Percentiles rank a stretch among this genome's conserved stretches.
Evolutionary conservation across 2,888 invertebrate species (phyloP).

Genomic region (Escarpia spicata): DNA sequence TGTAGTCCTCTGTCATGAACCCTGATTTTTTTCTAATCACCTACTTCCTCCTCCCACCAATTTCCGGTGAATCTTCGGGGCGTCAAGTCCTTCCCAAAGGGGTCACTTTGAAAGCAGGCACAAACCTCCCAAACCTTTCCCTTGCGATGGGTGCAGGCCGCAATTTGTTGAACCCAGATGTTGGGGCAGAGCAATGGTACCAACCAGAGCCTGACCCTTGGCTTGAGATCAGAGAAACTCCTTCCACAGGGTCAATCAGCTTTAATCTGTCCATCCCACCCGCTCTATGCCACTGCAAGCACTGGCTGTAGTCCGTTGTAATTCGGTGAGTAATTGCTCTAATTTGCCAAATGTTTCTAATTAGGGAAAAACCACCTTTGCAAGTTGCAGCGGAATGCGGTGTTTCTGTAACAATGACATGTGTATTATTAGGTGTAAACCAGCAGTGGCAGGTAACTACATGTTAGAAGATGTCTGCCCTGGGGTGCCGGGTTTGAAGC

Average conservation of each 20-base stretch:
- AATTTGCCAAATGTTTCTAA: conserved; percentile 11
- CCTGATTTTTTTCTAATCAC: not conserved
- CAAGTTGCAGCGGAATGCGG: not conserved
- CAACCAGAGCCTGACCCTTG: not conserved
- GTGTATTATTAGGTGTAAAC: conserved; percentile 6
- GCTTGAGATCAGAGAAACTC: not conserved
- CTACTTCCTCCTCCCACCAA: not conserved
- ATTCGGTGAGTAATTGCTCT: not conserved
- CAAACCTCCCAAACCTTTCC: not conserved
- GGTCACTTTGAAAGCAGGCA: not conserved
- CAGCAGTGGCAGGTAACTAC: not conserved
- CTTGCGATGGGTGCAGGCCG: not conserved
- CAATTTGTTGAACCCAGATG: not conserved
- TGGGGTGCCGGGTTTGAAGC: not conserved
- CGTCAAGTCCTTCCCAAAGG: not conserved
- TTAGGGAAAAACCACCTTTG: not conserved
- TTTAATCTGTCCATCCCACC: not conserved
- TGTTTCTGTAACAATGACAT: not conserved
- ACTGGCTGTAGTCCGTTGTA: not conserved
- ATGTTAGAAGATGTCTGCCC: not conserved
- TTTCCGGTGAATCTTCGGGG: conserved; percentile 14
- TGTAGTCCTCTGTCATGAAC: not conserved
- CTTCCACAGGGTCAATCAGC: not conserved
- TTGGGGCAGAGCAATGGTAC: not conserved
- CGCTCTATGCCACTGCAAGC: not conserved